These are phyloP conservation scores for Catostylus mosaicus DNA, from an alignment of 30 jellyfish, hydroid and myxozoan species.

Conservation along the genomic window DNA sequence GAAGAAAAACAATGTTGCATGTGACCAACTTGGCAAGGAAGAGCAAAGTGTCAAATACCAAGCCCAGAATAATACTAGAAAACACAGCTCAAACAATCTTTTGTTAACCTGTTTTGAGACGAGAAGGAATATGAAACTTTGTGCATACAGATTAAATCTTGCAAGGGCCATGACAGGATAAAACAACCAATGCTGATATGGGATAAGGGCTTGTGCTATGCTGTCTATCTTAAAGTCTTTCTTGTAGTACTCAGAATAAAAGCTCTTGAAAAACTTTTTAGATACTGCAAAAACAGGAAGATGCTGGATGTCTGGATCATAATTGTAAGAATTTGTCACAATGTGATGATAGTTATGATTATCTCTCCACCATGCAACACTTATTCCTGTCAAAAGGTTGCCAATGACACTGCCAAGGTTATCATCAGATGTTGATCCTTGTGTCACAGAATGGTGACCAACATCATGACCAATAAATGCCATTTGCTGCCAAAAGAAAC, in stretches of 20 bases:
- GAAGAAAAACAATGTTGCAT: constrained; percentile 54
- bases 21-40: constrained; percentile 57
- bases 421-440: constrained; percentile 71
- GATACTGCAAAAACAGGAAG: constrained; percentile 92
- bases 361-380: constrained; percentile 97
- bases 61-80: constrained; percentile 71
- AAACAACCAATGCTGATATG: constrained; percentile 84
- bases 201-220: constrained; percentile 60
- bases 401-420: constrained; percentile 77
- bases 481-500: constrained; percentile 95
- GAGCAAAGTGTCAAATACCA: constrained; percentile 73
- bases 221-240: constrained; percentile 69
- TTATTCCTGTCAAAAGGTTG: constrained; percentile 82
- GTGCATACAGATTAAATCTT: constrained; percentile 90
- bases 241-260: constrained; percentile 82
- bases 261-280: constrained; percentile 70
- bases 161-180: constrained; percentile 93
- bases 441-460: constrained; percentile 96
- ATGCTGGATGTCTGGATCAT: constrained; percentile 97
- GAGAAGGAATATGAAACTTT: constrained; percentile 69
- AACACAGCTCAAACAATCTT: constrained; percentile 47
- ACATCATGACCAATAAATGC: constrained; percentile 98
- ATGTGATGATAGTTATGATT: constrained; percentile 93
- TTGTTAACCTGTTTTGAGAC: constrained; percentile 10
- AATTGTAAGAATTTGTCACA: constrained; percentile 83